Evolutionary conservation across 2,888 invertebrate species (phyloP).

Genomic region (Orthonevra nobilis): DNA sequence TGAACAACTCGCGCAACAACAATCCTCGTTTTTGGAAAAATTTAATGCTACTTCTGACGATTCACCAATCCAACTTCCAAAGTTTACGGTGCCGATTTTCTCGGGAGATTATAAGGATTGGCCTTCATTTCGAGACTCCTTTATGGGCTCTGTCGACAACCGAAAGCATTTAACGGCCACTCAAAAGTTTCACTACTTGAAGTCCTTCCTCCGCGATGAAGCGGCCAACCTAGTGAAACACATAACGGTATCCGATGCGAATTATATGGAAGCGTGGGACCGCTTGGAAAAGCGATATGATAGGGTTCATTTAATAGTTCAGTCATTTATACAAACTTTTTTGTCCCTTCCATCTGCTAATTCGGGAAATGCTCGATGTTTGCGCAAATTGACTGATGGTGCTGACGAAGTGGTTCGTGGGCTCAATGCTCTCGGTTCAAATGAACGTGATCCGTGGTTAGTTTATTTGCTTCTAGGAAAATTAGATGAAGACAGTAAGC

Average conservation of each 20-base stretch:
- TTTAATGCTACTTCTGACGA: too few relatives aligned
- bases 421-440: background rate
- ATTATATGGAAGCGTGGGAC: slow-evolving; percentile 3
- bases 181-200: slow-evolving; percentile 21
- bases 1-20: too few relatives aligned
- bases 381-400: slow-evolving; percentile 36
- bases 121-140: slow-evolving; percentile 9
- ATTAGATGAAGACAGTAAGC: background rate
- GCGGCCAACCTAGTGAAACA: background rate
- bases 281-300: slow-evolving; percentile 10
- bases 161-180: background rate
- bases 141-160: background rate
- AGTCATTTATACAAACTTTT: slow-evolving; percentile 3
- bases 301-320: background rate
- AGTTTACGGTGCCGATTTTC: background rate
- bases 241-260: background rate
- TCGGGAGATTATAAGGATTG: slow-evolving; percentile 4
- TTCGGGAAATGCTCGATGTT: background rate
- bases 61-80: too few relatives aligned
- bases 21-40: too few relatives aligned
- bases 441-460: slow-evolving; percentile 11
- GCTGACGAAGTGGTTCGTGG: background rate
- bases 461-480: background rate
- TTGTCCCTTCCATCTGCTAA: slow-evolving; percentile 4
- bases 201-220: background rate